Base-by-base conservation (phyloP, 2,888 invertebrate species). In the Mythimna albipuncta region DNA sequence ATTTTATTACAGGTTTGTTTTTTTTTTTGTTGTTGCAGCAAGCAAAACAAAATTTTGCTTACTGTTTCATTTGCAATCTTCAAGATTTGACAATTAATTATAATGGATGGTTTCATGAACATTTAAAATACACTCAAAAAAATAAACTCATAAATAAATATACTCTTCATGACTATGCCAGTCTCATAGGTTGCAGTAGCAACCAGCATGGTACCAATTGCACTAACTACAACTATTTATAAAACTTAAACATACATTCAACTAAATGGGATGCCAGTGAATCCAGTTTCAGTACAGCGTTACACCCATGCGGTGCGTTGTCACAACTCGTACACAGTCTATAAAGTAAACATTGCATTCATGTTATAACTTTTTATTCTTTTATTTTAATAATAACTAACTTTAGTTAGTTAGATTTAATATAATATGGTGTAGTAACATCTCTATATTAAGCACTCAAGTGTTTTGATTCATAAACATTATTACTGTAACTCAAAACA, bases 251-350 rank as follows among this genome's bases (percentile, higher is more conserved):
- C 94, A 98, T 98, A 96, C 99, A 99, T 94, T 99, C 99, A 91
- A 98, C 97, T 87, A 99, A 94, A 95, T 99, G 99, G 35, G 97
- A 96, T n/a, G 97, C 96, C 83, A 99, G 95, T 13, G 97, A 97
- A 92, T 99, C 99, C 87, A 99, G 96, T 94, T 99, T 99, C 69
- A 99, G 96, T 38, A 98, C 97, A 69, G 97, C 96, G 79, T 97
- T 97, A 92, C 99, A 99, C 77, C 99, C 99, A 93, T 98, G 98
- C 32, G 97, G 97, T 75, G 98, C 97, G 94, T 99, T 99, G 96
- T 99, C 99, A 97, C 99, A 99, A 89, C 97, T 97, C 86, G 99
- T 99, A 86, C 98, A 97, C 79, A 99, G 96, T 91, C 99, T 98
- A 90, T 61, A 95, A 95, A 67, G 81, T 79, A 85, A 84, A 79